phyloP scores from a whole-genome alignment of 2,888 invertebrate species.

The Chirona hameri region DNA sequence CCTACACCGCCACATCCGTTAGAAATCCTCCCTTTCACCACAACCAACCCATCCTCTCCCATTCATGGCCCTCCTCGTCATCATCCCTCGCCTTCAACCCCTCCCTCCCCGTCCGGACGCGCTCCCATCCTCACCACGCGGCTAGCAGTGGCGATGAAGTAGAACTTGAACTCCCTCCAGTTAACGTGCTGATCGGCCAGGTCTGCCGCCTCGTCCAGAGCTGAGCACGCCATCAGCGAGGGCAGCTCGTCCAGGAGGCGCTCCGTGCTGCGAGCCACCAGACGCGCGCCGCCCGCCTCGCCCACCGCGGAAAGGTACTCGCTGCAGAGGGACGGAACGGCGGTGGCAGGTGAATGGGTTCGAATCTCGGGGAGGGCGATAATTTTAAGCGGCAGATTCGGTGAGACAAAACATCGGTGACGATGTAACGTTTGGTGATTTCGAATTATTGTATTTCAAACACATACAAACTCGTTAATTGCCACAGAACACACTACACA shows the following conservation, averaged over 20 bases:
- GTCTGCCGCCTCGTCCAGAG: neutral
- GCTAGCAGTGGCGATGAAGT: conserved; percentile 12
- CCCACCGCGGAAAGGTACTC: neutral
- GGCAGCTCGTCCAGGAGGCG: conserved; percentile 8
- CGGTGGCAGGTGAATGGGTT: neutral
- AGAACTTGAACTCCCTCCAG: conserved; percentile 13
- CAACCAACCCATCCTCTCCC: too few relatives aligned
- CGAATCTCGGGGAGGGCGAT: neutral
- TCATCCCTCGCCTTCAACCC: neutral
- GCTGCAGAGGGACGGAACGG: neutral
- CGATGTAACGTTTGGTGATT: too few relatives aligned
- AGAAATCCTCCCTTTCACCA: too few relatives aligned
- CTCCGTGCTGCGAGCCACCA: neutral
- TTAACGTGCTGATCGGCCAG: neutral
- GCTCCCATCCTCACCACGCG: neutral
- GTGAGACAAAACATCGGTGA: too few relatives aligned
- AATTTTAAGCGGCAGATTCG: neutral
- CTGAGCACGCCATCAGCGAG: neutral
- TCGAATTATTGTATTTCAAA: too few relatives aligned
- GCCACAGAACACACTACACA: too few relatives aligned
- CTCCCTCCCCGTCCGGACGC: neutral
- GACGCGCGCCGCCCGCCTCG: neutral
- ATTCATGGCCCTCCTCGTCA: neutral
- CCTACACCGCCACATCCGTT: too few relatives aligned
- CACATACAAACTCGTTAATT: too few relatives aligned